These are phyloP conservation scores for Mesocentrotus franciscanus DNA, from an alignment of 53 echinoderm and acorn worm species.

Conservation along the genomic window DNA sequence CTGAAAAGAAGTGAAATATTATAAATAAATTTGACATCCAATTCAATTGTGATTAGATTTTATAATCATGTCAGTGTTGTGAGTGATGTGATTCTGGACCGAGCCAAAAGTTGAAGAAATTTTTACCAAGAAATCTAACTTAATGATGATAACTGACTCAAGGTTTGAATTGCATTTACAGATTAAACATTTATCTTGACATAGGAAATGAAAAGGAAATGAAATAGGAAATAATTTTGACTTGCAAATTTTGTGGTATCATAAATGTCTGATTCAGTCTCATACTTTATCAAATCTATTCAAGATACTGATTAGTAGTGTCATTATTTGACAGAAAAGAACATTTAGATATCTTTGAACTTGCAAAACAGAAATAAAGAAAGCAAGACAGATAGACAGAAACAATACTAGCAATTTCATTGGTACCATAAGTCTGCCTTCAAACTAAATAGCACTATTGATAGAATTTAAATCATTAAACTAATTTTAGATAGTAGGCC, in stretches of 20 bases:
- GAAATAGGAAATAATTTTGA: constrained; percentile 2
- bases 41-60: background rate
- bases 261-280: background rate
- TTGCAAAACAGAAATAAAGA: too few species aligned
- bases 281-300: background rate
- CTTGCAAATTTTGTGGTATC: background rate
- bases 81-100: background rate
- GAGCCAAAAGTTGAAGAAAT: background rate
- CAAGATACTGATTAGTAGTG: background rate
- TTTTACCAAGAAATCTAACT: background rate
- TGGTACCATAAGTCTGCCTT: too few species aligned
- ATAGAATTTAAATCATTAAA: too few species aligned
- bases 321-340: background rate
- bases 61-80: background rate
- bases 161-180: background rate
- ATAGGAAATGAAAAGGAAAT: background rate
- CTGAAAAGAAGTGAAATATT: too few species aligned
- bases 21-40: too few species aligned
- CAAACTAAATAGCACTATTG: too few species aligned
- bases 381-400: too few species aligned
- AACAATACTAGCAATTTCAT: too few species aligned
- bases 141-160: background rate
- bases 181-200: background rate
- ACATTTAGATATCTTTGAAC: too few species aligned
- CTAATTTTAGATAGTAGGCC: too few species aligned